phyloP scores from a whole-genome alignment of 2,113 vertebrate species.

The Caretta caretta region DNA sequence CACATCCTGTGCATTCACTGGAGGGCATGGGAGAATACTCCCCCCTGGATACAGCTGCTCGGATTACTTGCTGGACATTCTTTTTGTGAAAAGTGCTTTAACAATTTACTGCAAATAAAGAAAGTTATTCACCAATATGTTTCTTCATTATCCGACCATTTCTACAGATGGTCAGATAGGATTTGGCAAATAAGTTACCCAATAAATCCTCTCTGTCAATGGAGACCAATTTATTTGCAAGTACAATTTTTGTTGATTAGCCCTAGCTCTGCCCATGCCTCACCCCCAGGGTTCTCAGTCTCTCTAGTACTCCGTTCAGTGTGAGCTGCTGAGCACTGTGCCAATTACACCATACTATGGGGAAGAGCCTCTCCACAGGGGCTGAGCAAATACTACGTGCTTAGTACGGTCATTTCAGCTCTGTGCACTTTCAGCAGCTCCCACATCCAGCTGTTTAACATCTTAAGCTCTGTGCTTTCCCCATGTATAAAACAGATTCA shows the following conservation, averaged over 20 bases:
- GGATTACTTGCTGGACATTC: background rate
- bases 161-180: background rate
- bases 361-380: too few species aligned
- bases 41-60: background rate
- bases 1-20: background rate
- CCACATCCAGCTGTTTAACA: too few species aligned
- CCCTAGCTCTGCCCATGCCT: background rate
- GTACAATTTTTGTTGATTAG: background rate
- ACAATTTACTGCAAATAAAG: background rate
- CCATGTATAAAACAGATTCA: background rate
- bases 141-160: background rate
- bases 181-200: background rate
- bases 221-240: background rate
- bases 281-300: rapidly evolving
- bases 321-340: background rate
- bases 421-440: too few species aligned
- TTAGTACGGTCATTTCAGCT: too few species aligned
- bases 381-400: too few species aligned
- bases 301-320: background rate
- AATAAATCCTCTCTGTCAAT: background rate
- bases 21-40: background rate
- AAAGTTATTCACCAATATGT: background rate
- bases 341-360: too few species aligned
- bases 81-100: background rate
- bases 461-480: background rate